Evolutionary conservation across 2,797 vertebrate genomes (phyloP).

Genomic region (Parauchenoglanis punctatus): DNA sequence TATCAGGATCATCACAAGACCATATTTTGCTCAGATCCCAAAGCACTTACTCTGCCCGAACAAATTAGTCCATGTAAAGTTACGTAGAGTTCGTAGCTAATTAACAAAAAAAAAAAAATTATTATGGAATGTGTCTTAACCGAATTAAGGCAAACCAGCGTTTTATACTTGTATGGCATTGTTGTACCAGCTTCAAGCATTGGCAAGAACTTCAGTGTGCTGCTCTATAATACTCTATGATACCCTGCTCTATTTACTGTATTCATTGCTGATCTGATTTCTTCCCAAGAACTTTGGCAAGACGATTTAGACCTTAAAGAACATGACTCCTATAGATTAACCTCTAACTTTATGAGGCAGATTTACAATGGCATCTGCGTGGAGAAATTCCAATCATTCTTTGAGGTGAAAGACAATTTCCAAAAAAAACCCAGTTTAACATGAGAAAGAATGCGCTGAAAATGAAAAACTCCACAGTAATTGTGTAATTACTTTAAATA

Average conservation of each 20-base stretch:
- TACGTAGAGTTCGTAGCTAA: background rate
- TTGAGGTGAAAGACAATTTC: background rate
- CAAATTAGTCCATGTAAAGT: background rate
- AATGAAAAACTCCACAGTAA: background rate
- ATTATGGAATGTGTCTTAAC: background rate
- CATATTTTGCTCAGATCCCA: background rate
- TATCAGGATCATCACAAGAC: background rate
- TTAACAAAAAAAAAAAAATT: background rate
- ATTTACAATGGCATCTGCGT: conserved; percentile 15
- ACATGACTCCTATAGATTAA: conserved; percentile 22
- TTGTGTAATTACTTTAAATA: background rate
- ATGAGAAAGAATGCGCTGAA: background rate
- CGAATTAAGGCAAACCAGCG: background rate
- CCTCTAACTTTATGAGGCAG: conserved; percentile 18
- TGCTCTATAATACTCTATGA: conserved; percentile 3
- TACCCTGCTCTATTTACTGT: background rate
- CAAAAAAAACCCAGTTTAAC: too few species aligned
- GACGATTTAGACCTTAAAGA: background rate
- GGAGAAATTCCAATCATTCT: conserved; percentile 25
- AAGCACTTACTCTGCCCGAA: background rate
- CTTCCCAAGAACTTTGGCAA: background rate
- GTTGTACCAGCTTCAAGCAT: background rate
- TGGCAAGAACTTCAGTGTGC: background rate
- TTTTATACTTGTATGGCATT: background rate
- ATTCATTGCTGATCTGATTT: background rate